phyloP scores from a whole-genome alignment of 2,113 vertebrate species.

The Lophius piscatorius region DNA sequence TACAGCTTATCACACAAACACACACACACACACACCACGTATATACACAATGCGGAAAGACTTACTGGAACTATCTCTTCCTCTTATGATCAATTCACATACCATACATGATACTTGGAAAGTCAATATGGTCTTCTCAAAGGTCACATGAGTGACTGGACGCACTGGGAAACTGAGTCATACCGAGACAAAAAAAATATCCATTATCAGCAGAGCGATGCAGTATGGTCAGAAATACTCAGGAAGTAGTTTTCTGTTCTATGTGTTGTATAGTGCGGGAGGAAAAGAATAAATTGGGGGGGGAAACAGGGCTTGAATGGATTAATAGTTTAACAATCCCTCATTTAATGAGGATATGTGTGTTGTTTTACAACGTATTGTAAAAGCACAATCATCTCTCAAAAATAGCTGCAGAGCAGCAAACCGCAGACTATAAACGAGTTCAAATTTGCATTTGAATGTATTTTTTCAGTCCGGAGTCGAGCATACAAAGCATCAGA shows the following conservation, averaged over 20 bases:
- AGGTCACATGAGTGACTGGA: conserved; percentile 63
- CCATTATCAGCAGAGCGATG: conserved; percentile 38
- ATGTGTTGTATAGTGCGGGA: conserved; percentile 52
- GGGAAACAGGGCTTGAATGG: conserved; percentile 64
- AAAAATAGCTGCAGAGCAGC: conserved; percentile 56
- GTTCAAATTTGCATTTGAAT: conserved; percentile 65
- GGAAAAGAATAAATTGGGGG: conserved; percentile 60
- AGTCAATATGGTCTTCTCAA: conserved; percentile 59
- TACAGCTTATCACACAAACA: conserved; percentile 42
- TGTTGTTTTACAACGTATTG: conserved; percentile 52
- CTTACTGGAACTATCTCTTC: conserved; percentile 72
- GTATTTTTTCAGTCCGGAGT: conserved; percentile 33
- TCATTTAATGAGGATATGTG: conserved; percentile 76
- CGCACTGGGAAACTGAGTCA: conserved; percentile 25
- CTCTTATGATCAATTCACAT: conserved; percentile 71
- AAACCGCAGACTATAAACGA: conserved; percentile 57
- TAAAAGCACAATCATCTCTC: conserved; percentile 68
- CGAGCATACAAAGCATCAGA: conserved; percentile 13
- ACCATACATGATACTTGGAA: conserved; percentile 61
- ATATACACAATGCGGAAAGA: conserved; percentile 38
- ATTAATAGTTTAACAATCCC: conserved; percentile 76
- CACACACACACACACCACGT: conserved; percentile 18
- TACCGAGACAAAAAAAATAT: conserved; percentile 22
- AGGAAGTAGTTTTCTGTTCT: conserved; percentile 47
- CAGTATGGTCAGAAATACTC: conserved; percentile 53